phyloP scores from a whole-genome alignment of 2,797 vertebrate species.

The Manis javanica region DNA sequence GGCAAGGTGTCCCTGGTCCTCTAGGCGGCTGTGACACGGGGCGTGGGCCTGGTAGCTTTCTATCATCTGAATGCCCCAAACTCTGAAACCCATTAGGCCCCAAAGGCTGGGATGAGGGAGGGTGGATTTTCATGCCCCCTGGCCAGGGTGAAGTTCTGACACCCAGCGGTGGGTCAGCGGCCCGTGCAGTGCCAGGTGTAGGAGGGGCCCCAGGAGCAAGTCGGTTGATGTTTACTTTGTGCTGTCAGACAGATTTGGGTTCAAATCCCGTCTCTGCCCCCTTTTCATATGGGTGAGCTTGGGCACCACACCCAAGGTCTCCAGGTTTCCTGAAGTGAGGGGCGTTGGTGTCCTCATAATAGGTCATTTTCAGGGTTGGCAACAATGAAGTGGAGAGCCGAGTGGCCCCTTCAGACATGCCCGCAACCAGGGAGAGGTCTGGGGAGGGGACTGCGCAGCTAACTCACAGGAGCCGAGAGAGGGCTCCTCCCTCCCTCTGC shows the following conservation, averaged over 20 bases:
- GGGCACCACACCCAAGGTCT: not conserved
- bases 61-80: not conserved
- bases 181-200: rapidly evolving
- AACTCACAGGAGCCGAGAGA: not conserved
- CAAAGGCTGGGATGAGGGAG: not conserved
- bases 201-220: not conserved
- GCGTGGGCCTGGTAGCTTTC: not conserved
- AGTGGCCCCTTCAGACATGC: too few relatives aligned
- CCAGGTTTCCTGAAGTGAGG: not conserved
- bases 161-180: not conserved
- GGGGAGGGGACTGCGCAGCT: not conserved
- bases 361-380: not conserved
- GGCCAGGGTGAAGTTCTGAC: rapidly evolving
- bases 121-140: not conserved
- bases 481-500: not conserved
- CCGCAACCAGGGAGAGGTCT: not conserved
- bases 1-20: not conserved
- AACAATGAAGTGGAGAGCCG: not conserved
- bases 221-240: not conserved
- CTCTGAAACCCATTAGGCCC: not conserved
- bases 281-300: too few relatives aligned
- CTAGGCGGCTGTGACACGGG: not conserved
- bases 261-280: not conserved
- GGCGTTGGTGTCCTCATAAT: not conserved
- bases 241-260: not conserved